A percentile compares a stretch with the other conserved stretches of the same genome.
Evolutionary conservation across 1,140 invertebrate genomes (phyloP).

Genomic region (Drosophila yakuba): DNA sequence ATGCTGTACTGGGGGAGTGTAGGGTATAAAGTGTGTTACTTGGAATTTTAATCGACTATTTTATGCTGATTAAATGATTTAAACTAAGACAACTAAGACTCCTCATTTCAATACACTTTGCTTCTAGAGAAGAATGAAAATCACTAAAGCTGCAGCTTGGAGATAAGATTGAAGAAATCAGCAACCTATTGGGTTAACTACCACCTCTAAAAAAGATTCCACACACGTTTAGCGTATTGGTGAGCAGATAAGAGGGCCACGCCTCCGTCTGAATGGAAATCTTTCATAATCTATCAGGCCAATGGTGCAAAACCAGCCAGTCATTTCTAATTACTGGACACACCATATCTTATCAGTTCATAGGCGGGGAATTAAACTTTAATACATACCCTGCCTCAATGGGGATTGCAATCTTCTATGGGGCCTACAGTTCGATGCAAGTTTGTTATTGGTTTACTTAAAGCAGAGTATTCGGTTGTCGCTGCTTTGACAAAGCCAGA

Average conservation of each 20-base stretch:
- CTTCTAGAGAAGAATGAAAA: background rate
- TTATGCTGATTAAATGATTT: background rate
- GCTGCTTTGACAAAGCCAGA: no score
- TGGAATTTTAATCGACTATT: background rate
- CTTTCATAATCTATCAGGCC: conserved; percentile 31
- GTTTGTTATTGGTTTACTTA: no score
- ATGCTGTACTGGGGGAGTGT: conserved; percentile 7
- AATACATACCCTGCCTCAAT: background rate
- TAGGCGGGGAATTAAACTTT: background rate
- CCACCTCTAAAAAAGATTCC: conserved; percentile 16
- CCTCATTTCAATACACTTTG: conserved; percentile 14
- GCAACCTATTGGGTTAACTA: conserved; percentile 3
- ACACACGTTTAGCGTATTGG: conserved; percentile 6
- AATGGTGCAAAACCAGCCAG: conserved; percentile 16
- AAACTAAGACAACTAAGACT: background rate
- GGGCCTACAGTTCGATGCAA: no score
- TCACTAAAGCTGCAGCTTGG: background rate
- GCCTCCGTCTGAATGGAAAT: conserved; percentile 51
- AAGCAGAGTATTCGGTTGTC: conserved; percentile 18
- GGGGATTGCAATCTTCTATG: background rate
- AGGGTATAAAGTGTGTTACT: conserved; percentile 3
- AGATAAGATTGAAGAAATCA: conserved; percentile 29
- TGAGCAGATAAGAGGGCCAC: conserved; percentile 36
- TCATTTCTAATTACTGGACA: conserved; percentile 40
- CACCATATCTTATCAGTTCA: conserved; percentile 40